phyloP scores from a whole-genome alignment of 2,888 invertebrate genomes.

The Parochlus steinenii region DNA sequence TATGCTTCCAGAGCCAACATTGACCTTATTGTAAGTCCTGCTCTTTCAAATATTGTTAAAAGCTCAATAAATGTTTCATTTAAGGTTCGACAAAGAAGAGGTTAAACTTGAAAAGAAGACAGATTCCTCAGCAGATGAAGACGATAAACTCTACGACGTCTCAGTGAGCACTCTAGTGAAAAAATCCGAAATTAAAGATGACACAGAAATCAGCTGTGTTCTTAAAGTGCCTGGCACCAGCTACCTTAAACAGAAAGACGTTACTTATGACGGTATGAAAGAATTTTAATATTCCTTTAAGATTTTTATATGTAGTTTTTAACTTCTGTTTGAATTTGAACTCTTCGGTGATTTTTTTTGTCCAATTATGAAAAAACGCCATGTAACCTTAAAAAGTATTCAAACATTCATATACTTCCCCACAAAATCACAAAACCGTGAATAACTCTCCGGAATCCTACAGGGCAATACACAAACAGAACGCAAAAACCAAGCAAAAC shows the following conservation, averaged over 20 bases:
- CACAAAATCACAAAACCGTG: no score
- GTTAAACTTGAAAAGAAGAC: neutral
- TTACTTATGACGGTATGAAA: slow-evolving; percentile 10
- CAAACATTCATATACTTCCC: no score
- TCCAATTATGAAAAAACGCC: no score
- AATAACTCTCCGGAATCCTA: no score
- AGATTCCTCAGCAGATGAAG: neutral
- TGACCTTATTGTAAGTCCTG: slow-evolving; percentile 6
- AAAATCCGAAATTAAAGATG: slow-evolving; percentile 9
- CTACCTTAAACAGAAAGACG: neutral
- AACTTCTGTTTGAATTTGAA: neutral
- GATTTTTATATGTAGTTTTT: neutral
- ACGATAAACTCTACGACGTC: neutral
- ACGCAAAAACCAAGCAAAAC: no score
- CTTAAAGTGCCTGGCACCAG: slow-evolving; percentile 1
- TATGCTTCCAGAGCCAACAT: slow-evolving; percentile 8
- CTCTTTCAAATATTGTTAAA: neutral
- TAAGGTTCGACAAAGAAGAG: slow-evolving; percentile 1
- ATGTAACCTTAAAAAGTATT: no score
- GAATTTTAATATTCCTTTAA: neutral
- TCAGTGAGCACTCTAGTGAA: neutral
- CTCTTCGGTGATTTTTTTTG: neutral
- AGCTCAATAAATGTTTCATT: neutral
- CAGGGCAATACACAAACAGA: no score
- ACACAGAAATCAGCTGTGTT: slow-evolving; percentile 3